Evolutionary conservation across 2,888 invertebrate species (phyloP).

Genomic region (Argyresthia albistria): DNA sequence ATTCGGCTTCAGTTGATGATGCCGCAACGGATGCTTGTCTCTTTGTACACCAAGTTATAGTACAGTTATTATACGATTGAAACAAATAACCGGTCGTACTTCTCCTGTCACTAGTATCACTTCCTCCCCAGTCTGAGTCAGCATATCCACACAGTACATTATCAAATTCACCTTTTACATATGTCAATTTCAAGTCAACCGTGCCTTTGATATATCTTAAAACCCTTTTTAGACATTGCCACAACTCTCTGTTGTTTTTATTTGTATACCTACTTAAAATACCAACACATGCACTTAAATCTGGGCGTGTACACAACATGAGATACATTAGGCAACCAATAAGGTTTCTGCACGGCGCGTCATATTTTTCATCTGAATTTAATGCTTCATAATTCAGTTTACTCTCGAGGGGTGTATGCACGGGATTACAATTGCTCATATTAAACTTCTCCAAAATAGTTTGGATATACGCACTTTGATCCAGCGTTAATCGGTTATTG

Average conservation of each 20-base stretch:
- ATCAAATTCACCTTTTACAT: slow-evolving; percentile 13
- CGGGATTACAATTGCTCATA: slow-evolving; percentile 15
- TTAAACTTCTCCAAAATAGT: slow-evolving; percentile 14
- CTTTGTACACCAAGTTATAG: slow-evolving; percentile 16
- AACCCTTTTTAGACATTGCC: slow-evolving; percentile 5
- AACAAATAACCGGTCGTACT: slow-evolving; percentile 14
- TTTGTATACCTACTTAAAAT: slow-evolving; percentile 19
- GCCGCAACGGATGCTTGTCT: slow-evolving; percentile 16
- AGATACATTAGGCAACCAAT: slow-evolving; percentile 11
- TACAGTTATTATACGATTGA: slow-evolving; percentile 14
- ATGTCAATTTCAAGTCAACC: slow-evolving; percentile 17
- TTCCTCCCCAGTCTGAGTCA: slow-evolving; percentile 22
- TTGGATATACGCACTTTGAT: slow-evolving; percentile 14
- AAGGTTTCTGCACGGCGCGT: not conserved
- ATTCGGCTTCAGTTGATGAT: slow-evolving; percentile 9
- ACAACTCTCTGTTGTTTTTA: slow-evolving; percentile 6
- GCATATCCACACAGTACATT: slow-evolving; percentile 19
- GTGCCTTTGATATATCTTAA: slow-evolving; percentile 22
- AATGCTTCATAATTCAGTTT: slow-evolving; percentile 12
- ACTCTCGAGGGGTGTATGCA: slow-evolving; percentile 9
- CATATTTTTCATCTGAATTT: not conserved
- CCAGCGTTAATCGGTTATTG: slow-evolving; percentile 12
- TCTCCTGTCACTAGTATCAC: slow-evolving; percentile 13
- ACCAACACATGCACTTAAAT: slow-evolving; percentile 18
- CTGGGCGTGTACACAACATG: slow-evolving; percentile 10